Percentiles rank a stretch among this genome's conserved stretches.
Evolutionary conservation across 2,797 vertebrate species (phyloP).

Genomic region (Xyrichtys novacula): DNA sequence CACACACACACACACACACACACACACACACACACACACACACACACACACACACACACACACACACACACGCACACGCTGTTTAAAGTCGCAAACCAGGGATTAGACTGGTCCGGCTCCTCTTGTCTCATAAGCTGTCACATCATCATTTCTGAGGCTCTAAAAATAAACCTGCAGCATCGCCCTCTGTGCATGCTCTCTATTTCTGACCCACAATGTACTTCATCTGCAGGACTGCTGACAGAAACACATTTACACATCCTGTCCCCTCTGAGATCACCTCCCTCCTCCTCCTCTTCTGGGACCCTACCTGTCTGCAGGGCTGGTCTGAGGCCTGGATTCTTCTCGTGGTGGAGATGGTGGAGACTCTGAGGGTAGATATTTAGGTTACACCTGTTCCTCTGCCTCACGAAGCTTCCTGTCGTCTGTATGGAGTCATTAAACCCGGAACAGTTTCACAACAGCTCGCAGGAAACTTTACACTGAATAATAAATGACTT

Average conservation of each 20-base stretch:
- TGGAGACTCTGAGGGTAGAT: constrained; percentile 34
- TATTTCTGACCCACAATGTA: constrained; percentile 73
- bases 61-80: not conserved
- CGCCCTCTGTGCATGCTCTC: constrained; percentile 27
- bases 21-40: not conserved
- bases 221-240: constrained; percentile 68
- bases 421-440: not conserved
- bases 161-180: constrained; percentile 64
- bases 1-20: too few species aligned
- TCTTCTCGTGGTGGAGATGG: constrained; percentile 41
- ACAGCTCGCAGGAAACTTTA: too few species aligned
- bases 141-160: constrained; percentile 47
- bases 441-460: not conserved
- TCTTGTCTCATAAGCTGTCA: constrained; percentile 60
- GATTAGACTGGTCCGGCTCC: constrained; percentile 16
- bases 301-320: constrained; percentile 50
- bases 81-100: constrained; percentile 29
- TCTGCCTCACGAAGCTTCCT: not conserved
- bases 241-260: constrained; percentile 81
- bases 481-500: too few species aligned
- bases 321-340: constrained; percentile 26
- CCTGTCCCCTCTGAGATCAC: not conserved
- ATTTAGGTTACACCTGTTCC: constrained; percentile 60
- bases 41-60: not conserved
- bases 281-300: not conserved